Conservation (phyloP, 2,888 invertebrate species). For the Euzophera pinguis region DNA sequence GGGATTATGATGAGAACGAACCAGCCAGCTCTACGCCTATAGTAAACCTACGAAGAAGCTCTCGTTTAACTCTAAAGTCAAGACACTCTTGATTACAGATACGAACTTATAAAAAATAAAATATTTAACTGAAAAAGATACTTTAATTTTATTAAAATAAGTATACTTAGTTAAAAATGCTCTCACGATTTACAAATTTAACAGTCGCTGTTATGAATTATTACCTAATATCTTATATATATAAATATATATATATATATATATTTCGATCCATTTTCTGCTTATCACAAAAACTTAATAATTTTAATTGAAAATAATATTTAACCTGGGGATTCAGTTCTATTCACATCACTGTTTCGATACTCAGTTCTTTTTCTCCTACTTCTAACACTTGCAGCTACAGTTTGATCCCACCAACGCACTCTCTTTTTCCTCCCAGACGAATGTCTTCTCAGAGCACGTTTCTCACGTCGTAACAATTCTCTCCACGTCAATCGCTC, state of each 20-base stretch:
- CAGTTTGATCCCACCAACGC: constrained; percentile 26
- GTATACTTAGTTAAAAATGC: no score
- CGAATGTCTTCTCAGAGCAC: constrained; percentile 21
- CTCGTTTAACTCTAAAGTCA: constrained; percentile 15
- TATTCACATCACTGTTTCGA: neutral
- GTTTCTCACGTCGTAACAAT: constrained; percentile 36
- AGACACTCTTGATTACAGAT: neutral
- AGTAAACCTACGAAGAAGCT: constrained; percentile 13
- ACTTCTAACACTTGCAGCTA: neutral
- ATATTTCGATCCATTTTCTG: neutral
- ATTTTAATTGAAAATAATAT: neutral
- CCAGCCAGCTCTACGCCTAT: neutral
- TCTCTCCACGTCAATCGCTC: constrained; percentile 40
- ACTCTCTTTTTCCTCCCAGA: constrained; percentile 16
- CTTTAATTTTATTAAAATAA: no score
- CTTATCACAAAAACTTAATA: neutral
- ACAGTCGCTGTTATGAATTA: no score
- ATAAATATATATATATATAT: no score
- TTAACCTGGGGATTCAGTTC: neutral
- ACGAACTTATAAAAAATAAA: neutral
- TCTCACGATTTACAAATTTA: no score
- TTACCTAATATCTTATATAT: no score
- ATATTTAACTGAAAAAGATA: no score
- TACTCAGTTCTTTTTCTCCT: neutral
- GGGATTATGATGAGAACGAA: neutral